phyloP scores from a whole-genome alignment of 2,888 invertebrate genomes.

The Harpalus rubripes region DNA sequence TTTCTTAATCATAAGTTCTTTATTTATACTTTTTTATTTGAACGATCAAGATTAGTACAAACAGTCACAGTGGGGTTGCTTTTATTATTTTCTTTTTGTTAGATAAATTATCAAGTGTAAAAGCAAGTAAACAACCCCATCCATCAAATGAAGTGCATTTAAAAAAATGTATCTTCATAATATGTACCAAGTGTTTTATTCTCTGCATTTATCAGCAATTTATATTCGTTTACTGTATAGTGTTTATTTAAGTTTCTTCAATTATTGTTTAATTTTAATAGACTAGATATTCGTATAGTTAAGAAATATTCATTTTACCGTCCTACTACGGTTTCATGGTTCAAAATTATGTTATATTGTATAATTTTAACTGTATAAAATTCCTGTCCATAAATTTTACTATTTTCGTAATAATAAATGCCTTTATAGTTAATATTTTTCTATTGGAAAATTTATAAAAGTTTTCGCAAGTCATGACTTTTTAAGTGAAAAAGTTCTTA shows the following conservation, averaged over 20 bases:
- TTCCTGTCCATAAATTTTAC: slow-evolving; percentile 51
- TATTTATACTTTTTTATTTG: slow-evolving; percentile 48
- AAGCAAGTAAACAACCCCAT: neutral
- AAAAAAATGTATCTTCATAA: too few relatives aligned
- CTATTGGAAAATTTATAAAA: slow-evolving; percentile 18
- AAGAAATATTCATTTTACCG: slow-evolving; percentile 8
- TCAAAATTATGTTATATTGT: slow-evolving; percentile 38
- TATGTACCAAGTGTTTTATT: neutral
- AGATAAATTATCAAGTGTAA: too few relatives aligned
- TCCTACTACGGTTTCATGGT: slow-evolving; percentile 24
- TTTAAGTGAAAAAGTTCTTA: slow-evolving; percentile 6
- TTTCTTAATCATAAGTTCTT: slow-evolving; percentile 58
- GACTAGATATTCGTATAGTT: too few relatives aligned
- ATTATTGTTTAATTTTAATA: slow-evolving; percentile 13
- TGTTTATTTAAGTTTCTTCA: slow-evolving; percentile 5
- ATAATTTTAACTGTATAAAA: slow-evolving; percentile 45
- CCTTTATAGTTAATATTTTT: slow-evolving; percentile 40
- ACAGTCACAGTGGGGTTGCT: slow-evolving; percentile 3
- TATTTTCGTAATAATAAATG: slow-evolving; percentile 51
- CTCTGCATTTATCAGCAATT: slow-evolving; percentile 8
- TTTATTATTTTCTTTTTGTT: neutral
- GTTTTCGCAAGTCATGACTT: slow-evolving; percentile 40
- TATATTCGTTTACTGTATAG: slow-evolving; percentile 28
- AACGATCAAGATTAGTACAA: slow-evolving; percentile 40
- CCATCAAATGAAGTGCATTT: too few relatives aligned